Percentiles rank a stretch among this genome's conserved stretches.
phyloP scores from a whole-genome alignment of 2,113 vertebrate species.

The Theristicus caerulescens region DNA sequence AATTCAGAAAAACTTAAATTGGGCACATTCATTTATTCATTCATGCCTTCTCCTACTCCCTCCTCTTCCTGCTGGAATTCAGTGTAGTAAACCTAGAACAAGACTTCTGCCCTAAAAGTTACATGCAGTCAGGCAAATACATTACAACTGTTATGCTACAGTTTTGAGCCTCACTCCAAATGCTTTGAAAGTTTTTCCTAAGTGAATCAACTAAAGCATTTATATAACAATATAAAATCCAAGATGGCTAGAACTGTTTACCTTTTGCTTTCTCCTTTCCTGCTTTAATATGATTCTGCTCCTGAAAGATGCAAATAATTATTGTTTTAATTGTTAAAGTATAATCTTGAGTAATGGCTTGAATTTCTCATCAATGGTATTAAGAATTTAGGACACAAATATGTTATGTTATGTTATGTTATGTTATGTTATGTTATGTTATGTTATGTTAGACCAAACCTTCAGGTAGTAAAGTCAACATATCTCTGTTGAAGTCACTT shows the following conservation, averaged over 20 bases:
- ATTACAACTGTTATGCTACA: neutral
- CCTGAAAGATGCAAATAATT: constrained; percentile 69
- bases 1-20: neutral
- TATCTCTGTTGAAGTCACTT: neutral
- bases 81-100: neutral
- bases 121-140: neutral
- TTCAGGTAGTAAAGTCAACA: neutral
- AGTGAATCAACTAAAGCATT: neutral
- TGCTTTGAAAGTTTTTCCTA: neutral
- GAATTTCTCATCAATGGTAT: neutral
- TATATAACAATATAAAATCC: neutral
- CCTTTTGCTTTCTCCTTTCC: constrained; percentile 86
- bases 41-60: neutral
- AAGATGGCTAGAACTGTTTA: constrained; percentile 25
- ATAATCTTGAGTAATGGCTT: neutral
- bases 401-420: neutral
- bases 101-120: neutral
- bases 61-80: neutral
- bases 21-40: neutral
- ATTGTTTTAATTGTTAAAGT: neutral
- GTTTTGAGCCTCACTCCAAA: neutral
- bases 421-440: neutral
- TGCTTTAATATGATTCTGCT: constrained; percentile 82
- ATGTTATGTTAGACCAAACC: neutral
- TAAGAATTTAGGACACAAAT: neutral